Base-by-base conservation (phyloP, 1,140 invertebrate genomes). In the Camponotus vicinus region DNA sequence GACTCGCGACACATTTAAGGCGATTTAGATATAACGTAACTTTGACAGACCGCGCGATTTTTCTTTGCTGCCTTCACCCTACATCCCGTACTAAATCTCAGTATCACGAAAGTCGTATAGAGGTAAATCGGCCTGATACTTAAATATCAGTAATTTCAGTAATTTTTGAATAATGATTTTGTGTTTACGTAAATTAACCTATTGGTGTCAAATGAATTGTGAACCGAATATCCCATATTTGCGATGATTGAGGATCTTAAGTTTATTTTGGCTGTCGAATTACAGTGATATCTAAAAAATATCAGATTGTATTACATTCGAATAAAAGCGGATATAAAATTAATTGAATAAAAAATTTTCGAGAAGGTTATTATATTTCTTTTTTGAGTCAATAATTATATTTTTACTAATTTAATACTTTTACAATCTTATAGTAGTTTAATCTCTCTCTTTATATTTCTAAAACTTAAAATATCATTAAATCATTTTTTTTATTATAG, bases 401-500 rank as follows among this genome's bases (percentile, higher is more conserved):
- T 45, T 45, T 45, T 45, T 45, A 45, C 9, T 27, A 27, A 27
- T 27, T 27, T 27, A 27, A 57, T 69, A 45, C 1, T 40, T 59
- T 13, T 66, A 52, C 61, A 3, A 18, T 64, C 5, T 13, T 67
- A 21, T 67, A n/a, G 9, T 27, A 27, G 13, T 42, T 64, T 49
- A 27, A 52, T 27, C 27, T 27, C 13, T 13, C 37, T 40, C 21
- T 21, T 21, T 52, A 13, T 71, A 67, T 67, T 67, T 73, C 37
- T 34, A 9, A 42, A 4, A 32, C 15, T 42, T 2, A 2, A 6
- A 80, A 32, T 32, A 45, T 73, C 3, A 59, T 73, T 45, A 45
- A 34, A 57, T 21, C 11, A 61, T 61, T 27, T 71, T 82, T 73
- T 71, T 82, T 73, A n/a, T n/a, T n/a, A n/a, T 61, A 82, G 67